phyloP scores from a whole-genome alignment of 2,113 vertebrate genomes.

The Chionomys nivalis region DNA sequence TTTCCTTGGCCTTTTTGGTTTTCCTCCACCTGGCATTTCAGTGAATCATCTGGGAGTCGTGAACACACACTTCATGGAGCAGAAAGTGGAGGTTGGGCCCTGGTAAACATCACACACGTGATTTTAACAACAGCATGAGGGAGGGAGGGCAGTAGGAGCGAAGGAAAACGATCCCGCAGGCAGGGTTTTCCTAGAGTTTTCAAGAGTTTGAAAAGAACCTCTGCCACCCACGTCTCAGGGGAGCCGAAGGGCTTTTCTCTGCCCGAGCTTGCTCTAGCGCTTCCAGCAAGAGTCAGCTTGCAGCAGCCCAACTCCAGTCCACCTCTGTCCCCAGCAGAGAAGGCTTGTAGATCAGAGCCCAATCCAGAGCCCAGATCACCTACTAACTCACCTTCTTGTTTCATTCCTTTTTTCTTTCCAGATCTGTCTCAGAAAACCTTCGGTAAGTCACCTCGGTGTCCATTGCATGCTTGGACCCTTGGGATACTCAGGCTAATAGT shows the following conservation, averaged over 20 bases:
- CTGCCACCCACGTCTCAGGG: not conserved
- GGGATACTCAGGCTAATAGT: not conserved
- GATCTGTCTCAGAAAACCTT: constrained; percentile 75
- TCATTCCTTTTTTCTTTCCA: not conserved
- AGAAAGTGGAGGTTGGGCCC: not conserved
- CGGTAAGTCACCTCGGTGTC: constrained; percentile 64
- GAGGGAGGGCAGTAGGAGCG: not conserved
- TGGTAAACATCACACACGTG: not conserved
- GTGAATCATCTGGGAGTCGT: not conserved
- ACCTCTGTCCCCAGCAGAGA: not conserved
- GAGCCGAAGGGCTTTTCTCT: not conserved
- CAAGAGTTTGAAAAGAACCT: not conserved
- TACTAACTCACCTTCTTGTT: constrained; percentile 8
- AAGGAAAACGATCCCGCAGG: not conserved
- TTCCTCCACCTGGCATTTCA: not conserved
- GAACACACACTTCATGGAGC: not conserved
- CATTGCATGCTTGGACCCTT: not conserved
- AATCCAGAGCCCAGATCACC: not conserved
- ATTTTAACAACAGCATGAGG: not conserved
- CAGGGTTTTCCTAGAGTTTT: not conserved
- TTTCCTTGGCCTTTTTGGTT: constrained; percentile 5
- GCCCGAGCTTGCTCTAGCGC: not conserved
- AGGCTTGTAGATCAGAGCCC: not conserved
- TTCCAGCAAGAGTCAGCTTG: not conserved
- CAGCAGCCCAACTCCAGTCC: not conserved